These are phyloP conservation scores for Cyphomyrmex costatus DNA, from an alignment of 1,140 invertebrate genomes.

Conservation along the genomic window DNA sequence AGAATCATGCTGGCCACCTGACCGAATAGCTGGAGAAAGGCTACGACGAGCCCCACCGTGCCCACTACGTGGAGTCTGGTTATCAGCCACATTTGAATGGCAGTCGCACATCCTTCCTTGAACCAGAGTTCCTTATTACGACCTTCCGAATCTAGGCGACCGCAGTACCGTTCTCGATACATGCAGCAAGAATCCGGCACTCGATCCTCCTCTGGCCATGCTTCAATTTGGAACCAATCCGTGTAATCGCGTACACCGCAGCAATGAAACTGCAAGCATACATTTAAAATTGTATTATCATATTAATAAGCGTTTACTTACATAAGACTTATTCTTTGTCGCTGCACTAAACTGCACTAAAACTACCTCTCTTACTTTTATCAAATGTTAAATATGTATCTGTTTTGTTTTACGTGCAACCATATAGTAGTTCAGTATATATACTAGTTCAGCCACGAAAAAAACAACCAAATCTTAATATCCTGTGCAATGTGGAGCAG, in stretches of 20 bases:
- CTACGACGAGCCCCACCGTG: constrained; percentile 90
- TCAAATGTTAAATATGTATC: too few species aligned
- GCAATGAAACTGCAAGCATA: constrained; percentile 90
- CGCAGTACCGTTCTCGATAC: constrained; percentile 86
- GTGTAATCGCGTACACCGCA: constrained; percentile 94
- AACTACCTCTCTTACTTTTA: too few species aligned
- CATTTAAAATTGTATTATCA: background rate
- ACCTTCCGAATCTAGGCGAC: constrained; percentile 82
- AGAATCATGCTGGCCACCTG: constrained; percentile 92
- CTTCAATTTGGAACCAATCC: constrained; percentile 94
- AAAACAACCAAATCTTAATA: background rate
- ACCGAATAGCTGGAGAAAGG: constrained; percentile 91
- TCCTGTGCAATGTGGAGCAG: too few species aligned
- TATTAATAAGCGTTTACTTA: too few species aligned
- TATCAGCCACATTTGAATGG: constrained; percentile 90
- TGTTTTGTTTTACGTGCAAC: too few species aligned
- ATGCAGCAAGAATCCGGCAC: constrained; percentile 94
- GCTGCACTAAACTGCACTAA: too few species aligned
- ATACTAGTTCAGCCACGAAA: too few species aligned
- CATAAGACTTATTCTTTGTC: too few species aligned
- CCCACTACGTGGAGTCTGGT: constrained; percentile 91
- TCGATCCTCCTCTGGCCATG: constrained; percentile 91
- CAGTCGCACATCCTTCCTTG: constrained; percentile 90
- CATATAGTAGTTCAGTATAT: too few species aligned
- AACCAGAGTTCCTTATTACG: constrained; percentile 89